Percentiles rank a stretch among this genome's conserved stretches.
Evolutionary conservation across 2,113 vertebrate genomes (phyloP).

Genomic region (Tupaia chinensis): DNA sequence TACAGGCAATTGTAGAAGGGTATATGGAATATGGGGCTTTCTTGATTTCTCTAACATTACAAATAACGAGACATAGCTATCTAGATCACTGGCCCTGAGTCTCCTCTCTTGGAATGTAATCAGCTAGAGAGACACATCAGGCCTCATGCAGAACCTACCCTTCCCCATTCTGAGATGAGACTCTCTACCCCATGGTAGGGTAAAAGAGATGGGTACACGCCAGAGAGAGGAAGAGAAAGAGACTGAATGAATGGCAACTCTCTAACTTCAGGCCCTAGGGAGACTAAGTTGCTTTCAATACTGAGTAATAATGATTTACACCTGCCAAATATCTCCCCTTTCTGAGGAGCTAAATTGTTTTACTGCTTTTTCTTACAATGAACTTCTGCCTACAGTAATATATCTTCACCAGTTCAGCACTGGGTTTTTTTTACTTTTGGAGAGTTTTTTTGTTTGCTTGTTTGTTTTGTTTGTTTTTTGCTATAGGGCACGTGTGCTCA

Average conservation of each 20-base stretch:
- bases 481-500: too few relatives aligned
- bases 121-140: accelerated
- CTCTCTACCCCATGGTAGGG: neutral
- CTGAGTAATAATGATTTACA: neutral
- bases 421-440: neutral
- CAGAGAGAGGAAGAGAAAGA: neutral
- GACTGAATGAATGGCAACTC: neutral
- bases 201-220: neutral
- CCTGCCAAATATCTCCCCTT: neutral
- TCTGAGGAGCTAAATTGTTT: neutral
- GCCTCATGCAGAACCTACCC: neutral
- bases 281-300: neutral
- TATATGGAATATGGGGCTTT: neutral
- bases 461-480: too few relatives aligned
- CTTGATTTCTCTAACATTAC: neutral
- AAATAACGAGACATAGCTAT: neutral
- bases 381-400: neutral
- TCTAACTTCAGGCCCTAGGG: neutral
- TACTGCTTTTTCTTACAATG: constrained; percentile 13
- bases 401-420: neutral
- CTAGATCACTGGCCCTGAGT: neutral
- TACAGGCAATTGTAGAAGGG: neutral
- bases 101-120: neutral
- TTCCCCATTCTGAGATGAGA: neutral
- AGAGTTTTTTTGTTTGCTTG: too few relatives aligned